These are phyloP conservation scores for Virgularia gustaviana DNA, from an alignment of 92 coral and sea anemone species.

Conservation along the genomic window DNA sequence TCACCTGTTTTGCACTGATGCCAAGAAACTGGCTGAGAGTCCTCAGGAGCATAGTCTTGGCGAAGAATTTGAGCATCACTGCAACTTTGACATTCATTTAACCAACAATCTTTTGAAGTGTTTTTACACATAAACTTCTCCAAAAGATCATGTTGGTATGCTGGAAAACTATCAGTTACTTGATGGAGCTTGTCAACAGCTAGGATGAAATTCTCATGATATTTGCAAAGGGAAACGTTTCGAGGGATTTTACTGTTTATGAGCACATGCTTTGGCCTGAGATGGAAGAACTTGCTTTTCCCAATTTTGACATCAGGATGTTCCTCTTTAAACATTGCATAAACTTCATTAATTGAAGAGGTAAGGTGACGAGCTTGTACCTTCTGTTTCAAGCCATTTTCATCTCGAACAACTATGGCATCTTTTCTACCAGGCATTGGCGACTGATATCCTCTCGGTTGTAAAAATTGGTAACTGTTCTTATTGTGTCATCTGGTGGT, in stretches of 20 bases:
- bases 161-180: background rate
- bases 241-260: background rate
- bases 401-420: background rate
- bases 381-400: background rate
- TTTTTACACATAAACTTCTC: background rate
- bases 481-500: background rate
- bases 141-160: background rate
- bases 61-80: background rate
- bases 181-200: background rate
- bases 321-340: background rate
- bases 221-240: background rate
- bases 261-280: background rate
- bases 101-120: background rate
- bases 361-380: background rate
- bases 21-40: background rate
- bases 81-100: background rate
- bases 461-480: background rate
- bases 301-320: background rate
- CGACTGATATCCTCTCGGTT: background rate
- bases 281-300: background rate
- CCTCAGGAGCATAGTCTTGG: constrained; percentile 2
- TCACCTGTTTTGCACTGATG: constrained; percentile 15
- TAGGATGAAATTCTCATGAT: background rate
- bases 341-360: background rate
- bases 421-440: background rate